Percentiles rank a stretch among this genome's conserved stretches.
phyloP scores from a whole-genome alignment of 2,888 invertebrate genomes.

The Pseudococcus longispinus region DNA sequence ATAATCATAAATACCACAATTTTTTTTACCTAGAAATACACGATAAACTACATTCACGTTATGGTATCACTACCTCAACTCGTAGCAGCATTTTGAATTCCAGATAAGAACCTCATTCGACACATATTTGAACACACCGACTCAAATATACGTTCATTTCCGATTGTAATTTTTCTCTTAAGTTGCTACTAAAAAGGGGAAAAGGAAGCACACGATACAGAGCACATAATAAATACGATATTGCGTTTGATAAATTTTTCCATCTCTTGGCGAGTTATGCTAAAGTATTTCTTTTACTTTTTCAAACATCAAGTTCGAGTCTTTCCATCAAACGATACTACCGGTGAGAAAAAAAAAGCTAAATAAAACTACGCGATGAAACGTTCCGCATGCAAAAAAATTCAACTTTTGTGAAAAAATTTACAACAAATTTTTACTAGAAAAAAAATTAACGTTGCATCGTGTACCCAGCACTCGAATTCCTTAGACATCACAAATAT shows the following conservation, averaged over 20 bases:
- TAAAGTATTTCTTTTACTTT: constrained; percentile 20
- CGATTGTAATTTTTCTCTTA: not conserved
- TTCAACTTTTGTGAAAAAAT: constrained; percentile 10
- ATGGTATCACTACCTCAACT: not conserved
- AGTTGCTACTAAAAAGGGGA: not conserved
- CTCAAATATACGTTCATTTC: constrained; percentile 2
- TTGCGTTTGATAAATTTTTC: constrained; percentile 14
- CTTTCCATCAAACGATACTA: not conserved
- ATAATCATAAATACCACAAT: not conserved
- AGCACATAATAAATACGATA: constrained; percentile 1
- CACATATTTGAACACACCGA: not conserved
- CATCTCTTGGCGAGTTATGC: constrained; percentile 3
- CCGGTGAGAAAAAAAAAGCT: not conserved
- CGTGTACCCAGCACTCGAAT: not conserved
- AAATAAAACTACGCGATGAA: not conserved
- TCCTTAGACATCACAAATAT: not conserved
- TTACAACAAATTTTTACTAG: not conserved
- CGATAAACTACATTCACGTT: not conserved
- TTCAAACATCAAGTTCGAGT: not conserved
- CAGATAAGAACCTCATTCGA: not conserved
- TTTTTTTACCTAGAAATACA: not conserved
- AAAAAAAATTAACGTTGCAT: constrained; percentile 2
- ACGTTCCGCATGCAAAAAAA: not conserved
- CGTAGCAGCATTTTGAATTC: not conserved
- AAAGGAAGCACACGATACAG: not conserved